Conservation (phyloP, 1,140 invertebrate species). For the Dysdera silvatica region DNA sequence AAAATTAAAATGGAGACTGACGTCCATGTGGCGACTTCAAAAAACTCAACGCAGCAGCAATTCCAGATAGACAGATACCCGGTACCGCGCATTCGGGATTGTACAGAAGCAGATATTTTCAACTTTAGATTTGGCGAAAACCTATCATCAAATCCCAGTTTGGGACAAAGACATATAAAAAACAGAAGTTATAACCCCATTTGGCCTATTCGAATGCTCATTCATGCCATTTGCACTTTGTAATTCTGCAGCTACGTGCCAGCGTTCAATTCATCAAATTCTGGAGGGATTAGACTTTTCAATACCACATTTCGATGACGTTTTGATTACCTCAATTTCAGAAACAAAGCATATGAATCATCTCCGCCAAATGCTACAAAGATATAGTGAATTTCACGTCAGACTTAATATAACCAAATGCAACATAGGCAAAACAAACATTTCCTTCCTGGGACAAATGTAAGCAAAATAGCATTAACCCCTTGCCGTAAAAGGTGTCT, state of each 20-base stretch:
- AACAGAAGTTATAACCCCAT: slow-evolving; percentile 17
- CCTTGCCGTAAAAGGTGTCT: slow-evolving; percentile 38
- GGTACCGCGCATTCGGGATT: no score
- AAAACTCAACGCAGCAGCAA: no score
- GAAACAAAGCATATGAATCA: slow-evolving; percentile 30
- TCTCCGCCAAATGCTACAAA: slow-evolving; percentile 38
- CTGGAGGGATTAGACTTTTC: slow-evolving; percentile 35
- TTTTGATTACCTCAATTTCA: not conserved
- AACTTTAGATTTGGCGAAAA: no score
- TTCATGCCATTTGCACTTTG: slow-evolving; percentile 45
- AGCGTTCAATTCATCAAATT: slow-evolving; percentile 48
- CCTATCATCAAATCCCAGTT: slow-evolving; percentile 1
- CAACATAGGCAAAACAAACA: not conserved
- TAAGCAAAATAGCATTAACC: slow-evolving; percentile 33
- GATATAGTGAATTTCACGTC: slow-evolving; percentile 35
- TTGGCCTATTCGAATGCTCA: slow-evolving; percentile 16
- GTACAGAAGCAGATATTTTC: no score
- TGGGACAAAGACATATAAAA: slow-evolving; percentile 17
- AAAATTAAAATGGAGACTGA: no score
- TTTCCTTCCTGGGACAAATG: slow-evolving; percentile 38
- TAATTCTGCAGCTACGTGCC: slow-evolving; percentile 45
- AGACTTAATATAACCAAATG: slow-evolving; percentile 33
- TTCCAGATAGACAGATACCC: no score
- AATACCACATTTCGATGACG: slow-evolving; percentile 32
- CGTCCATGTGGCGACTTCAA: no score